Base-by-base conservation (phyloP, 2,888 invertebrate species). In the Melanargia galathea region DNA sequence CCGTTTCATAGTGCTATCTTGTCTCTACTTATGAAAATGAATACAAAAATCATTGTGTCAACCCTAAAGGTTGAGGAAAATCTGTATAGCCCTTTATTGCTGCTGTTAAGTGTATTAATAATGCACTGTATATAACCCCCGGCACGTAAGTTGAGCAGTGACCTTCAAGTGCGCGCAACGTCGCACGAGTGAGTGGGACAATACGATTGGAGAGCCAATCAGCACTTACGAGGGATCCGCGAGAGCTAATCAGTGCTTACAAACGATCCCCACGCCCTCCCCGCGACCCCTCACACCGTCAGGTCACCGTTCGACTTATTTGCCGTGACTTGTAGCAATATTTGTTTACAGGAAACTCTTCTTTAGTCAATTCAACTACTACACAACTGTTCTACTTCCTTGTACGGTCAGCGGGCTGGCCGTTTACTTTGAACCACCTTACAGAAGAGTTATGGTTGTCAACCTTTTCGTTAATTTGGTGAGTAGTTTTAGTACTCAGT, bases 401-500 rank as follows among this genome's bases (percentile, higher is more conserved):
- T 90, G 88, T 60, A 89, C 91, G 1, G 71, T 92, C 13, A 91
- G 91, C 64, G 92, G 92, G 0, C 67, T 88, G 10, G 91, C 91
- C 0, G 83, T 92, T 0, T 92, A 85, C 73, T 90, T 87, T 60
- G 92, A 92, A 65, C 92, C 92, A 0, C 91, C 92, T 0, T 83
- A 90, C 69, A 78, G 92, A 75, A 86, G 92, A 78, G 82, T 90
- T 0, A 73, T 92, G 72, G 92, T 92, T 1, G 77, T 88, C 63
- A 92, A 90, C 69, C 74, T 92, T 2, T 92, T 92, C 75, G 90
- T 89, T 6, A 92, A 92, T 75, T 77, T 92, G 87, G 92, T 92
- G 76, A 83, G 86, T 75, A 46, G n/a, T 48, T 56, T 5, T 3
- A 38, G 13, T 10, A 6, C 13, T 13, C 18, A 6, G 2, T 11